phyloP scores from a whole-genome alignment of 2,888 invertebrate species.

The Amphimallon solstitiale region DNA sequence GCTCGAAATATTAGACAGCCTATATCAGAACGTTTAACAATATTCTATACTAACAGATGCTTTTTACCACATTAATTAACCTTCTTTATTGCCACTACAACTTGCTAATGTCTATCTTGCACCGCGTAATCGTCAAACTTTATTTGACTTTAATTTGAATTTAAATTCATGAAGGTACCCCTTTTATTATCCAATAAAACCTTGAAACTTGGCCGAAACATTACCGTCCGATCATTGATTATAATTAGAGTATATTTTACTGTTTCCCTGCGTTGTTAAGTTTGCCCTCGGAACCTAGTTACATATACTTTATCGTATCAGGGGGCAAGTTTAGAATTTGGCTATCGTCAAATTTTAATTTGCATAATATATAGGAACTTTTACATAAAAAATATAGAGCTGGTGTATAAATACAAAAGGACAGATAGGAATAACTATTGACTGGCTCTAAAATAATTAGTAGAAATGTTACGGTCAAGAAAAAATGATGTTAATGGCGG shows the following conservation, averaged over 20 bases:
- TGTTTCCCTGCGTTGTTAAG: background rate
- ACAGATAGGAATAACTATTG: too few relatives aligned
- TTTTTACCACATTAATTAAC: constrained; percentile 6
- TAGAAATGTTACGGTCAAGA: too few relatives aligned
- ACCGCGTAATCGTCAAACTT: constrained; percentile 8
- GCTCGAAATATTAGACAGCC: background rate
- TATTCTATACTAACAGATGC: background rate
- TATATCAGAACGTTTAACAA: background rate
- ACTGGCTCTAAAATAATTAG: too few relatives aligned
- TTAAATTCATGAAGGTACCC: constrained; percentile 13
- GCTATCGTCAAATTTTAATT: too few relatives aligned
- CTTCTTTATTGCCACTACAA: background rate
- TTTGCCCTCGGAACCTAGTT: background rate
- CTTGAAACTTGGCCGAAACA: constrained; percentile 1
- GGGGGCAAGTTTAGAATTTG: too few relatives aligned
- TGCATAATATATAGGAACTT: too few relatives aligned
- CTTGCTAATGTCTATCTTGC: background rate
- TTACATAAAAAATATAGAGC: too few relatives aligned
- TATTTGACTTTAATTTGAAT: constrained; percentile 16
- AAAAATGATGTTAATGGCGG: too few relatives aligned
- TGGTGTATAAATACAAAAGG: too few relatives aligned
- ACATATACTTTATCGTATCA: too few relatives aligned
- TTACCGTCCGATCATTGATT: background rate
- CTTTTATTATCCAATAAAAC: constrained; percentile 15
- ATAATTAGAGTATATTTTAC: constrained; percentile 7